Evolutionary conservation across 2,113 vertebrate genomes (phyloP), one percentile per base, ranked within the genome.

Genomic region (Oophaga pumilio): DNA sequence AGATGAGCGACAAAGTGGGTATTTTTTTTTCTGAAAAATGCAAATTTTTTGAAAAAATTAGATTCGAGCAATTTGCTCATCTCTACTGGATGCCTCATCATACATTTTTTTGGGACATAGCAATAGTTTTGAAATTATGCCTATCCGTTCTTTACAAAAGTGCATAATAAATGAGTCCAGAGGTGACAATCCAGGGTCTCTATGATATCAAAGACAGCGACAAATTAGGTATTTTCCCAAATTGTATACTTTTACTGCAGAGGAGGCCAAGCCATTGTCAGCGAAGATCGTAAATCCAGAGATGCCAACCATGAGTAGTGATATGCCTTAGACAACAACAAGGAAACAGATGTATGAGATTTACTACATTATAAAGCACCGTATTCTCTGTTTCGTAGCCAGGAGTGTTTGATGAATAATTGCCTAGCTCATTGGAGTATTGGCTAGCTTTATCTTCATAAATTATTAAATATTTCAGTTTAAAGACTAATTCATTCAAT

Each of bases 391-490:
- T 17, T 68, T 13, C 10, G 9, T 20, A 26, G 50, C 50, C 82
- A 73, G 22, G 53, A 84, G 68, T 59, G 68, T 59, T 59, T 28
- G 52, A 59, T 84, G 66, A 84, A 33, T 74, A 73, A 73, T 74
- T 73, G 9, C 62, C 53, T 24, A 59, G 52, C 8, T 84, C 68
- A 84, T 13, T 69, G 64, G 33, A 26, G 49, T 66, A 28, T 84
- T 84, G 82, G 52, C 82, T 57, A 26, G 66, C 68, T 84, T 24
- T 49, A 22, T 74, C 69, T 59, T 26, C 68, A 59, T 84, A 59
- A 84, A 84, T 84, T 52, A 74, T 84, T 74, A 74, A 84, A 28
- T n/a, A 66, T 24, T n/a, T 56, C 50, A 84, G 52, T 74, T 60
- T 49, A 33, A 11, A 74, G 68, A 74, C 82, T 84, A 8, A 43